A percentile compares a stretch with the other conserved stretches of the same genome.
phyloP scores from a whole-genome alignment of 1,140 invertebrate species.

The Meteorus sp. region DNA sequence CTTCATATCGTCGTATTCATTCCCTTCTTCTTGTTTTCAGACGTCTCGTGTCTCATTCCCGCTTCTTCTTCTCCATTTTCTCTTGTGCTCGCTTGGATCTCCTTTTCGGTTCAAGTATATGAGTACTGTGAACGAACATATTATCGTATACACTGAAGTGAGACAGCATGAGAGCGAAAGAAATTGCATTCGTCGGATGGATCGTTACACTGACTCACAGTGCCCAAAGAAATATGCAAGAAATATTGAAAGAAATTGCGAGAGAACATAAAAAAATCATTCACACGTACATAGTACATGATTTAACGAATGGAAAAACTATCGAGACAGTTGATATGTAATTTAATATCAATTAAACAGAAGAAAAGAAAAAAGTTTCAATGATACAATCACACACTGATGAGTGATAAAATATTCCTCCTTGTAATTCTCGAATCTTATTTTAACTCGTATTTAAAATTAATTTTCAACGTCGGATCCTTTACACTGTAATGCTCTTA shows the following conservation, averaged over 20 bases:
- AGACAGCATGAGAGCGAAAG: conserved; percentile 2
- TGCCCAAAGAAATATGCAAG: neutral
- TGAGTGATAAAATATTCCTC: too few relatives aligned
- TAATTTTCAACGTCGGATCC: too few relatives aligned
- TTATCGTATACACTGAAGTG: neutral
- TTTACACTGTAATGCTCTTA: too few relatives aligned
- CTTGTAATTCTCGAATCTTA: too few relatives aligned
- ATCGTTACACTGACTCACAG: conserved; percentile 10
- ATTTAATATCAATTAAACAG: too few relatives aligned
- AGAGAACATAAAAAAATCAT: too few relatives aligned
- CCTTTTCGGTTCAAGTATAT: neutral
- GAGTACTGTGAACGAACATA: conserved; percentile 8
- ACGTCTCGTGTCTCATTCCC: conserved; percentile 12
- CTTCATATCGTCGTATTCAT: neutral
- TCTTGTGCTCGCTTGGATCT: conserved; percentile 2
- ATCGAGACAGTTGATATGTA: too few relatives aligned
- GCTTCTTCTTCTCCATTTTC: conserved; percentile 17
- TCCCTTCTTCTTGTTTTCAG: neutral
- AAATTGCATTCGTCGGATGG: conserved; percentile 20
- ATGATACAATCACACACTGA: too few relatives aligned
- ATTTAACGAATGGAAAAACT: too few relatives aligned
- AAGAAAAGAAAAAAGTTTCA: too few relatives aligned
- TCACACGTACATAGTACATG: too few relatives aligned
- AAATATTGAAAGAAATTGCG: neutral
- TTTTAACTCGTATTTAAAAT: too few relatives aligned